These are phyloP conservation scores for Rhinopomastus cyanomelas DNA, from an alignment of 2,113 vertebrate genomes.

Conservation along the genomic window DNA sequence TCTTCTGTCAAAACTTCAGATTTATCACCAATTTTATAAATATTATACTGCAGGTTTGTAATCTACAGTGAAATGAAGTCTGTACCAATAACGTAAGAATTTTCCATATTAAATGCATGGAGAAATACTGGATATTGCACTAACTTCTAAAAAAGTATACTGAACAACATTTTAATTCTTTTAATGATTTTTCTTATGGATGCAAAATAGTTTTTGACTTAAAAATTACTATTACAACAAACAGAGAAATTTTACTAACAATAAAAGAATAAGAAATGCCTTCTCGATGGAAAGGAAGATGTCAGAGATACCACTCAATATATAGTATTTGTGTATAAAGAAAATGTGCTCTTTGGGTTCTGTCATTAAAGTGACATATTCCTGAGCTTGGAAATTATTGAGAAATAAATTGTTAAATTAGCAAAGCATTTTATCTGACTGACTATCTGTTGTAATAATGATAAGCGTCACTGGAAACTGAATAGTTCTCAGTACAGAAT, in stretches of 20 bases:
- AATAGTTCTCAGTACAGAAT: not conserved
- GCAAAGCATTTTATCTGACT: not conserved
- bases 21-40: not conserved
- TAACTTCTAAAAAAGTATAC: not conserved
- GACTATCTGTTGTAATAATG: not conserved
- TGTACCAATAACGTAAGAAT: not conserved
- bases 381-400: not conserved
- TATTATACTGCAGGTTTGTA: not conserved
- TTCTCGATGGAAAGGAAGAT: not conserved
- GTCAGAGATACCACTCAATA: not conserved
- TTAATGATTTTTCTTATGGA: not conserved
- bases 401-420: not conserved
- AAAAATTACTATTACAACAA: not conserved
- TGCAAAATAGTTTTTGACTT: not conserved
- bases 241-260: not conserved
- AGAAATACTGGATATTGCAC: rapidly evolving
- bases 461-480: not conserved
- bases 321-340: not conserved
- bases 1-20: not conserved
- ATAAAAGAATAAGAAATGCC: not conserved
- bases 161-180: not conserved
- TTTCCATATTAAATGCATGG: not conserved
- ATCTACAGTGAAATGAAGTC: rapidly evolving
- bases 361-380: not conserved
- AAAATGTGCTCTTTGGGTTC: not conserved